Evolutionary conservation across 2,888 invertebrate species (phyloP), one percentile per base, ranked within the genome.

Genomic region (Allygus modestus): DNA sequence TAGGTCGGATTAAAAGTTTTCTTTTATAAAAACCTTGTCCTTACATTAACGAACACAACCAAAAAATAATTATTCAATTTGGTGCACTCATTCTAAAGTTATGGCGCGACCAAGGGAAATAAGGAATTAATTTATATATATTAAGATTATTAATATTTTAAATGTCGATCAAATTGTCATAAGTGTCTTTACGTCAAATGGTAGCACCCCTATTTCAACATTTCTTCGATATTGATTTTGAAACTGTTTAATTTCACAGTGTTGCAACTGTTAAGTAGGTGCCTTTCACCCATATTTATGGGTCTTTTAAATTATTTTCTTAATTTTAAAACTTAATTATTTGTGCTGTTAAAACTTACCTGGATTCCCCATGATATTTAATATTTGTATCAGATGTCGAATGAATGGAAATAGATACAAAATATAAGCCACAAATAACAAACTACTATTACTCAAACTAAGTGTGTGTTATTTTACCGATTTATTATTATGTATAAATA

Each of bases 241-340:
- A 1, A 41, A 41, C 73, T 41, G 43, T 73, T 69, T 73, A 15
- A 54, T 54, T 54, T 54, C 7, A 54, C 54, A 54, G 54, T 23
- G 4, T 37, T 73, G 43, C 28, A 73, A 73, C 15, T 73, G 37
- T 73, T 73, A 17, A 73, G 73, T 73, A 73, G 73, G 73, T 73
- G 73, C 73, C 73, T 73, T 71, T 43, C 17, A 17, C 20, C 43
- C 43, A 69, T 28, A 17, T 31, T 69, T 28, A 17, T 31, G 69
- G 31, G 69, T 31, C 7, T 31, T 20, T 61, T 23, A 28, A 58
- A 61, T 61, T 54, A 15, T 31, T 69, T 69, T 4, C 4, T 33
- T 33, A 7, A 1, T 69, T 69, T 2, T 11, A n/a, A 69, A 31
- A 37, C 69, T 69, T 69, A 5, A 31, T 31, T 1, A 69, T 31